phyloP scores from a whole-genome alignment of 2,113 vertebrate species.

The Macroglossus sobrinus region DNA sequence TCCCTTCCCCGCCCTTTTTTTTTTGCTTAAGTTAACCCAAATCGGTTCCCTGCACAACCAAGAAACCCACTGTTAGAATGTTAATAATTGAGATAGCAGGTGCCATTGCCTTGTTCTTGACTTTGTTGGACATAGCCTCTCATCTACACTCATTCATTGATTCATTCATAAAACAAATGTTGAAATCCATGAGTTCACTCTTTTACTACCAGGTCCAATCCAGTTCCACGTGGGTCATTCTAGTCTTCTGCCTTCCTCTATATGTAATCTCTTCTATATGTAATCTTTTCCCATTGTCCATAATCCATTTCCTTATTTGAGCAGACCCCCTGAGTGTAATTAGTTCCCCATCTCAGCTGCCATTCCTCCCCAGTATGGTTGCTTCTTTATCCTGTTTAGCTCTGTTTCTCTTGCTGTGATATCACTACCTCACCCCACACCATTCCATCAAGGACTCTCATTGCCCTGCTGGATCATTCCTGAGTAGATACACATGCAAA shows the following conservation, averaged over 20 bases:
- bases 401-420: too few species aligned
- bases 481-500: not conserved
- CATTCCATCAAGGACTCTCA: not conserved
- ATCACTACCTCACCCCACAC: too few species aligned
- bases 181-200: not conserved
- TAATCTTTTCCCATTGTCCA: not conserved
- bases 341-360: not conserved
- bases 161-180: not conserved
- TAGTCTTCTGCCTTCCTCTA: not conserved
- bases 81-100: not conserved
- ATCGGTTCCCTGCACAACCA: slow-evolving; percentile 4
- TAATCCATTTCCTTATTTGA: not conserved
- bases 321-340: too few species aligned
- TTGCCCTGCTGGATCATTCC: not conserved
- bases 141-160: not conserved
- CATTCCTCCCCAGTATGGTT: not conserved
- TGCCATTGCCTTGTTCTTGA: not conserved
- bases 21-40: not conserved
- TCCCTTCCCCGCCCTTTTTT: not conserved
- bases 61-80: not conserved
- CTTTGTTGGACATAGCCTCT: not conserved
- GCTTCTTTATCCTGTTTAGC: not conserved
- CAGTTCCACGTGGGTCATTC: not conserved
- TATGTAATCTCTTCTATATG: not conserved
- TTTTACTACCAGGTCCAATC: not conserved